Evolutionary conservation across 2,113 vertebrate genomes (phyloP).

Genomic region (Oncorhynchus keta): DNA sequence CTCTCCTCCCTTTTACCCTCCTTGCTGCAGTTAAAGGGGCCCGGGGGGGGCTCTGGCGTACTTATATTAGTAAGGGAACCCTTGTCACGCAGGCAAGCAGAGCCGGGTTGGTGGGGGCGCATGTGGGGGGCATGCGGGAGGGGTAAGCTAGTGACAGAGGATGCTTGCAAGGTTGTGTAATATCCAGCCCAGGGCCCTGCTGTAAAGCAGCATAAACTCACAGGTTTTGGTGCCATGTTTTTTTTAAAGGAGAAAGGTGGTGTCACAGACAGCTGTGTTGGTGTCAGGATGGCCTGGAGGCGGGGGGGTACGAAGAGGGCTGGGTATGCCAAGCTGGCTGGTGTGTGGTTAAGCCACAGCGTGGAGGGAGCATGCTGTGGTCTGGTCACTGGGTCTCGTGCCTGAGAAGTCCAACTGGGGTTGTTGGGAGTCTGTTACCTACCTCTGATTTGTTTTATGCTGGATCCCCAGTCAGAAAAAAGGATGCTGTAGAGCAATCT

Average conservation of each 20-base stretch:
- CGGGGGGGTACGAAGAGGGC: neutral
- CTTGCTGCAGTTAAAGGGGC: conserved; percentile 9
- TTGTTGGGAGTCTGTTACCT: neutral
- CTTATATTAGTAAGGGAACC: conserved; percentile 41
- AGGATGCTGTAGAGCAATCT: neutral
- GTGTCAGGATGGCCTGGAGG: neutral
- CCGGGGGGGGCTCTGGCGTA: neutral
- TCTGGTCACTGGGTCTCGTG: neutral
- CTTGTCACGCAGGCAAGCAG: conserved; percentile 50
- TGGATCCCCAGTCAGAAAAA: neutral
- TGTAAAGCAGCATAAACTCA: conserved; percentile 29
- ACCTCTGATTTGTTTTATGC: neutral
- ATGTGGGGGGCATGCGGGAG: neutral
- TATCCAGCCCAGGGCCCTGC: neutral
- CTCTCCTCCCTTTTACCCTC: conserved; percentile 1
- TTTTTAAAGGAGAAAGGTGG: neutral
- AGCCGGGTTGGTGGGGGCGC: conserved; percentile 30
- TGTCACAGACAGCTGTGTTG: neutral
- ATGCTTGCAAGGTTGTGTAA: conserved; percentile 56
- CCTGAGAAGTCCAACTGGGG: no score
- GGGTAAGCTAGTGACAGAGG: conserved; percentile 2
- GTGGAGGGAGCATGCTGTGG: neutral
- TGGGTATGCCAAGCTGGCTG: neutral
- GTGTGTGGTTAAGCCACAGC: neutral
- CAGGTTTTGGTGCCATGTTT: neutral